Percentiles rank a stretch among this genome's conserved stretches.
Evolutionary conservation across 2,888 invertebrate species (phyloP).

Genomic region (Patella pellucida): DNA sequence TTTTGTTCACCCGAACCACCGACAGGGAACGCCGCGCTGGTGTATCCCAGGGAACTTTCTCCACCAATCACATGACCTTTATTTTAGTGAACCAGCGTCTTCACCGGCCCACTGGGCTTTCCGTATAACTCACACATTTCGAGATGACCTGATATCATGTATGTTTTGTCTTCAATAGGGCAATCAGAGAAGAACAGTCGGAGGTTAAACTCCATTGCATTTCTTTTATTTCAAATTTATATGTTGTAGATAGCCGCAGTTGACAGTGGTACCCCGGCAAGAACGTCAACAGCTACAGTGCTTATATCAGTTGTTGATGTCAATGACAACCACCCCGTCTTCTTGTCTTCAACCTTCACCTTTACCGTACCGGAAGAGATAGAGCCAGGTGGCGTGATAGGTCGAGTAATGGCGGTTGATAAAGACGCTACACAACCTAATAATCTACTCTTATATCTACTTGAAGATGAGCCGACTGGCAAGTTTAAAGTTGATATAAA

Average conservation of each 20-base stretch:
- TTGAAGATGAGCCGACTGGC: conserved; percentile 38
- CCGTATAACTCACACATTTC: too few species aligned
- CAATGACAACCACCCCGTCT: conserved; percentile 40
- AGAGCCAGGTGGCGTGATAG: conserved; percentile 34
- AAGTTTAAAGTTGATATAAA: conserved; percentile 40
- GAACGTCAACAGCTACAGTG: conserved; percentile 28
- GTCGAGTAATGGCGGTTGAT: conserved; percentile 35
- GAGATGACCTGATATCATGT: too few species aligned
- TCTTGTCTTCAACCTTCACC: conserved; percentile 22
- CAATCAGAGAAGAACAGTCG: background rate
- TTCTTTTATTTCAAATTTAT: background rate
- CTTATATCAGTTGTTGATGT: conserved; percentile 36
- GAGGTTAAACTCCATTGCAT: too few species aligned
- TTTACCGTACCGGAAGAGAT: conserved; percentile 28
- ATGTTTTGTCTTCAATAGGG: too few species aligned
- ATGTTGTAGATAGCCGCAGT: conserved; percentile 33
- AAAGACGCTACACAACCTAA: conserved; percentile 41
- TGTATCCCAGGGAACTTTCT: too few species aligned
- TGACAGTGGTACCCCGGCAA: conserved; percentile 28
- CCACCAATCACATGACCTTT: too few species aligned
- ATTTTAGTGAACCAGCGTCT: too few species aligned
- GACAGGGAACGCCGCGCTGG: too few species aligned
- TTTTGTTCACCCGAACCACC: too few species aligned
- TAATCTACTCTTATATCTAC: conserved; percentile 38
- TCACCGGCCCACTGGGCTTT: too few species aligned